A percentile compares a stretch with the other conserved stretches of the same genome.
phyloP scores from a whole-genome alignment of 2,113 vertebrate species.

The Antechinus flavipes region DNA sequence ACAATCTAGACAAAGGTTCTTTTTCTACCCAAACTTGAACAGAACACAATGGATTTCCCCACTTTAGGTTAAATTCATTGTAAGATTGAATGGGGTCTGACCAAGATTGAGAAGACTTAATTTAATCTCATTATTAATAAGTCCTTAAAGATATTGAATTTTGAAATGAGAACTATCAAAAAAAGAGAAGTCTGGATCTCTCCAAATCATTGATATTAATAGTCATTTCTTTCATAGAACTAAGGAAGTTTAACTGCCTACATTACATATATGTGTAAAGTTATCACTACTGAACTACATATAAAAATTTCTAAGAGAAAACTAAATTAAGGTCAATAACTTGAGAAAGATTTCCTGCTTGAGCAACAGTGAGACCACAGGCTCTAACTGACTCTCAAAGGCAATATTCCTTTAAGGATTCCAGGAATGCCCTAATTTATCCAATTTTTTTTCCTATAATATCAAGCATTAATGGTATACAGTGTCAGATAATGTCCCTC shows the following conservation, averaged over 20 bases:
- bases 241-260: background rate
- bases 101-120: too few species aligned
- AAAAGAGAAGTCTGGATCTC: too few species aligned
- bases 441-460: slow-evolving; percentile 38
- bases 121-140: too few species aligned
- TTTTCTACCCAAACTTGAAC: too few species aligned
- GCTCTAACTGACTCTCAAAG: background rate
- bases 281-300: background rate
- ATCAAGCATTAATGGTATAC: slow-evolving; percentile 76
- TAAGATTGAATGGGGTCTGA: too few species aligned
- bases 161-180: too few species aligned
- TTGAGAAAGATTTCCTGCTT: background rate
- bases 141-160: too few species aligned
- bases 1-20: too few species aligned
- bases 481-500: slow-evolving; percentile 73
- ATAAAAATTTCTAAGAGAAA: slow-evolving; percentile 49
- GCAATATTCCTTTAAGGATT: slow-evolving; percentile 3
- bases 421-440: slow-evolving; percentile 60
- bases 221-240: background rate
- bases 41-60: too few species aligned
- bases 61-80: too few species aligned
- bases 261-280: background rate
- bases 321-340: slow-evolving; percentile 12
- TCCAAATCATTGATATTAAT: too few species aligned
- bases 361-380: background rate